phyloP scores from a whole-genome alignment of 2,113 vertebrate genomes.

The Sylvietta virens region DNA sequence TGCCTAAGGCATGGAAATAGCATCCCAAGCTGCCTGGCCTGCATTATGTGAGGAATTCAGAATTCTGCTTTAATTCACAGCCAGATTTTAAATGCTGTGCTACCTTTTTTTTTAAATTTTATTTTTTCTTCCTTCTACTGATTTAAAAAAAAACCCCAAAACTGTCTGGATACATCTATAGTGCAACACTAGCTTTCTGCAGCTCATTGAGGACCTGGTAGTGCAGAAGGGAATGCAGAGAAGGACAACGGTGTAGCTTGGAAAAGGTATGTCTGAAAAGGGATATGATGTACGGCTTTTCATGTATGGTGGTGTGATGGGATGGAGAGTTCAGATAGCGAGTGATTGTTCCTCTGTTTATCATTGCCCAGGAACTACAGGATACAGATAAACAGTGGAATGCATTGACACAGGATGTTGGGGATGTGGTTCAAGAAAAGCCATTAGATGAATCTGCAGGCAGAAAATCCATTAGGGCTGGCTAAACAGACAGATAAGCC shows the following conservation, averaged over 20 bases:
- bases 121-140: neutral
- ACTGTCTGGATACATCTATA: neutral
- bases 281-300: neutral
- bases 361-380: neutral
- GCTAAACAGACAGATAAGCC: constrained; percentile 18
- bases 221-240: neutral
- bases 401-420: neutral
- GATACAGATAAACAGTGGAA: constrained; percentile 21
- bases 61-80: neutral
- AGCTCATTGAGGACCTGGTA: neutral
- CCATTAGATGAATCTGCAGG: constrained; percentile 1
- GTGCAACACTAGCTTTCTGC: neutral
- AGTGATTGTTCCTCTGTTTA: constrained; percentile 10
- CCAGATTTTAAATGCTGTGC: neutral
- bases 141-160: neutral
- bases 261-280: neutral
- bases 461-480: neutral
- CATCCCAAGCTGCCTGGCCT: neutral
- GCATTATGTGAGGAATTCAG: neutral
- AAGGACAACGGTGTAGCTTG: neutral
- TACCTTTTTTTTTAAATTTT: neutral
- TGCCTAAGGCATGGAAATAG: neutral
- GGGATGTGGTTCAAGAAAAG: constrained; percentile 16
- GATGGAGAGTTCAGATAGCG: neutral
- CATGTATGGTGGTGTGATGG: neutral